Evolutionary conservation across 30 jellyfish, hydroid and myxozoan species (phyloP).

Genomic region (Aurelia aurita complex sp. Pacific): DNA sequence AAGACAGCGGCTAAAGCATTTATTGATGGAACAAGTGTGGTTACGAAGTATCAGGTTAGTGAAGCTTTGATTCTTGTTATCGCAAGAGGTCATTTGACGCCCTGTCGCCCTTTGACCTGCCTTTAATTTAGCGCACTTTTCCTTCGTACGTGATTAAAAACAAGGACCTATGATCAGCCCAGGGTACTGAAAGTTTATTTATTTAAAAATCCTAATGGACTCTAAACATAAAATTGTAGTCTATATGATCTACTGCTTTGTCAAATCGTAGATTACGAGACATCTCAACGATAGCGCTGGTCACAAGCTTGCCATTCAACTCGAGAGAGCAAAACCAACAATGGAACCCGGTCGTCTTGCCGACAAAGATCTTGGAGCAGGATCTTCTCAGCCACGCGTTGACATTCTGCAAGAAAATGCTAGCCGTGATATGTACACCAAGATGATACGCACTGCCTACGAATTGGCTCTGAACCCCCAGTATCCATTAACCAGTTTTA

Average conservation of each 20-base stretch:
- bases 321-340: neutral
- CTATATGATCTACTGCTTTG: no score
- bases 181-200: no score
- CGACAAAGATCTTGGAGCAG: neutral
- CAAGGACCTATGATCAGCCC: no score
- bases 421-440: neutral
- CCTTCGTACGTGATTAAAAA: no score
- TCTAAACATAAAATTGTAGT: no score
- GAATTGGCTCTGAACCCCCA: neutral
- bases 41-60: constrained; percentile 20
- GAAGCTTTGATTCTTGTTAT: neutral
- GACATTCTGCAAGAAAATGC: neutral
- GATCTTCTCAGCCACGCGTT: neutral
- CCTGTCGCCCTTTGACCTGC: neutral
- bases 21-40: constrained; percentile 20
- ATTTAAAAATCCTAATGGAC: no score
- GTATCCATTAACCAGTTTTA: no score
- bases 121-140: neutral
- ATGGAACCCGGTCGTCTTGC: neutral
- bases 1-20: constrained; percentile 12
- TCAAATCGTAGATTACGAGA: neutral
- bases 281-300: neutral
- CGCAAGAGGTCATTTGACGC: neutral
- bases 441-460: neutral
- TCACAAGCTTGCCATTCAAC: neutral